phyloP scores from a whole-genome alignment of 2,113 vertebrate species.

The Tychaedon coryphoeus region DNA sequence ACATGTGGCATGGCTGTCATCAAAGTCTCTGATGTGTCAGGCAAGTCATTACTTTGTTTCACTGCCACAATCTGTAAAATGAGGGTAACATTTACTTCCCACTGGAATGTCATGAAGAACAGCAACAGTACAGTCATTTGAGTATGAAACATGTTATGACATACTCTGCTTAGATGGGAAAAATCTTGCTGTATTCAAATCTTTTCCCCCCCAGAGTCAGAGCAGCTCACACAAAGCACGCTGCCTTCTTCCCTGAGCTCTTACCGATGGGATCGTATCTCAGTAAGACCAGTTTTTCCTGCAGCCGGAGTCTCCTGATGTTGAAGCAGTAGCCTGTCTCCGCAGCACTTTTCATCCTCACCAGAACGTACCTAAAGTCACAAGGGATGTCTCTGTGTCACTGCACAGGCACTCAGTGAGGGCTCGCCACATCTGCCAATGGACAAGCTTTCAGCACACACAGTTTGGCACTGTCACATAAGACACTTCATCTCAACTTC shows the following conservation, averaged over 20 bases:
- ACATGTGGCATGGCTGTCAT: slow-evolving; percentile 43
- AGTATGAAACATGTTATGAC: not conserved
- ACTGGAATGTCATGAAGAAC: slow-evolving; percentile 22
- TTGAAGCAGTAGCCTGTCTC: slow-evolving; percentile 90
- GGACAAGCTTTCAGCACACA: not conserved
- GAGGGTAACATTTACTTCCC: slow-evolving; percentile 23
- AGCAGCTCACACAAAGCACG: not conserved
- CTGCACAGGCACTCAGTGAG: not conserved
- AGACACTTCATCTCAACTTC: not conserved
- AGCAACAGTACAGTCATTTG: not conserved
- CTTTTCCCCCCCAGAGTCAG: not conserved
- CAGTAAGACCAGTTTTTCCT: slow-evolving; percentile 87
- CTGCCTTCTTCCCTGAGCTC: not conserved
- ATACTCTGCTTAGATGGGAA: not conserved
- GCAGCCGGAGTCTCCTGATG: slow-evolving; percentile 81
- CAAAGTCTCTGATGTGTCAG: slow-evolving; percentile 10
- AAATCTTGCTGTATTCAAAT: not conserved
- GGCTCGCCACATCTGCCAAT: not conserved
- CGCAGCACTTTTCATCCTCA: slow-evolving; percentile 91
- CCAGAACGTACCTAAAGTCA: slow-evolving; percentile 81
- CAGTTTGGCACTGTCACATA: not conserved
- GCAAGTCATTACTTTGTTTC: slow-evolving; percentile 31
- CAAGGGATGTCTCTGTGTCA: not conserved
- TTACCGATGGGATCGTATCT: slow-evolving; percentile 92
- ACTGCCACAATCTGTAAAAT: slow-evolving; percentile 6